Evolutionary conservation across 2,797 vertebrate genomes (phyloP).

Genomic region (Acanthurus lineatus): DNA sequence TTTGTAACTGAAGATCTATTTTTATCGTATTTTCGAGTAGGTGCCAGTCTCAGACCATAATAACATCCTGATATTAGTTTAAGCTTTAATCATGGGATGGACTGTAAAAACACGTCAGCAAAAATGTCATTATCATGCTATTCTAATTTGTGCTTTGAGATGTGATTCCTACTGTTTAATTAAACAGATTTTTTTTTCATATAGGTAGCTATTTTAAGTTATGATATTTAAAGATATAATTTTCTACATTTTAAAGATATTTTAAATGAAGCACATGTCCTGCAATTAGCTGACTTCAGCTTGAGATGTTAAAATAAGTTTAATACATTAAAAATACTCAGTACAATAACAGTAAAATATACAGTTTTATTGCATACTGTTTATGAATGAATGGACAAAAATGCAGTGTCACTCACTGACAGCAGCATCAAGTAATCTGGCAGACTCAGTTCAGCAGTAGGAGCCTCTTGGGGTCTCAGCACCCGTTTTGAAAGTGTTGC

Average conservation of each 20-base stretch:
- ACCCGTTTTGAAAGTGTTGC: background rate
- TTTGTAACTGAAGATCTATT: background rate
- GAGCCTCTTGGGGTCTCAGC: background rate
- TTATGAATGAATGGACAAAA: background rate
- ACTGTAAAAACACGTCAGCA: background rate
- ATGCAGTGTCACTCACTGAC: background rate
- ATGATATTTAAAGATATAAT: background rate
- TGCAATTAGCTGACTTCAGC: background rate
- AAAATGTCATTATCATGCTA: background rate
- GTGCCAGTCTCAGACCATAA: background rate
- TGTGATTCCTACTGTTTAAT: background rate
- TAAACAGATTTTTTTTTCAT: background rate
- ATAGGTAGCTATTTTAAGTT: background rate
- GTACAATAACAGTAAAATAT: background rate
- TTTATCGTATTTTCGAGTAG: background rate
- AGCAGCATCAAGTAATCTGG: background rate
- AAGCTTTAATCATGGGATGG: background rate
- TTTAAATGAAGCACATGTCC: background rate
- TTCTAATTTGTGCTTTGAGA: too few species aligned
- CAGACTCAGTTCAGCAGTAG: constrained; percentile 10
- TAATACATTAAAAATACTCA: background rate
- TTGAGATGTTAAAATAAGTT: background rate
- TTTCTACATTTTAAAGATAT: background rate
- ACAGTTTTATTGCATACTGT: background rate
- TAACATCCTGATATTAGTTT: too few species aligned